Conservation (phyloP, 2,113 vertebrate species). For the Heptranchias perlo region DNA sequence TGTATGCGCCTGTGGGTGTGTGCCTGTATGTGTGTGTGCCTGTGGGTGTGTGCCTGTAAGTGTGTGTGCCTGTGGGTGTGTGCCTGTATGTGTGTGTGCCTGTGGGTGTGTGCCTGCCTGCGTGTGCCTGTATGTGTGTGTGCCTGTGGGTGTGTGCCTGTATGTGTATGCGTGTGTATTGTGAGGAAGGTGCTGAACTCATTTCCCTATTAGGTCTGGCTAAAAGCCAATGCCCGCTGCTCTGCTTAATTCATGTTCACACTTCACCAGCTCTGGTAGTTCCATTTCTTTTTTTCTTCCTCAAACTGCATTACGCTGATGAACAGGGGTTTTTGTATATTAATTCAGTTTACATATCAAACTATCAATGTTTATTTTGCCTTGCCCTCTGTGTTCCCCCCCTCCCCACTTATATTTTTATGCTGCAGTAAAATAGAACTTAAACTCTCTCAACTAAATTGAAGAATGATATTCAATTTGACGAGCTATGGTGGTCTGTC, state of each 20-base stretch:
- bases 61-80: neutral
- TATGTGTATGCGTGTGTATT: neutral
- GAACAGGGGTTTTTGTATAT: neutral
- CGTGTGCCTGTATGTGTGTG: neutral
- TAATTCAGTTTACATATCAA: neutral
- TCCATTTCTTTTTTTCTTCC: neutral
- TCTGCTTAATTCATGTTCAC: neutral
- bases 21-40: neutral
- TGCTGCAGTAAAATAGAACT: constrained; percentile 2
- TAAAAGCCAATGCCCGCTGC: neutral
- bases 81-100: neutral
- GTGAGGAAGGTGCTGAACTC: neutral
- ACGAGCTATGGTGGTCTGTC: neutral
- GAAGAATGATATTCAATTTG: neutral
- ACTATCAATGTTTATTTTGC: neutral
- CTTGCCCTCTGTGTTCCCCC: neutral
- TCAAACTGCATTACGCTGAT: neutral
- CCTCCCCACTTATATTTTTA: neutral
- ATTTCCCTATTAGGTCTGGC: neutral
- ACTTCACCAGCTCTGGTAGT: neutral
- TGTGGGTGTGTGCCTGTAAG: neutral
- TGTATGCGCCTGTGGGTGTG: no score
- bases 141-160: neutral
- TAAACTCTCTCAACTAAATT: neutral
- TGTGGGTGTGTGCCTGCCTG: neutral